Evolutionary conservation across 2,797 vertebrate species (phyloP).

Genomic region (Sebastes hubbsi): DNA sequence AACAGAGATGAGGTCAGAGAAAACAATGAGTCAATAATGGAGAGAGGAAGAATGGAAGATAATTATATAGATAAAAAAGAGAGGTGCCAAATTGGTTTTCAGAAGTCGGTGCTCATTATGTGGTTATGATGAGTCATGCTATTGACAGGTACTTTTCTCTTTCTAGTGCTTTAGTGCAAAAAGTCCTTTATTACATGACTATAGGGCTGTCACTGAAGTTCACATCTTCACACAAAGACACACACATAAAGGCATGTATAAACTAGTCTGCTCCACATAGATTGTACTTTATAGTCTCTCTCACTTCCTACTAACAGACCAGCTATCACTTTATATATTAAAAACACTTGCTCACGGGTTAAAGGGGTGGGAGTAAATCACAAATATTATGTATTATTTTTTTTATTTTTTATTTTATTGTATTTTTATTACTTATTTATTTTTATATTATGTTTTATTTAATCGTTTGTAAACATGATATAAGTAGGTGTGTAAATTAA

Average conservation of each 20-base stretch:
- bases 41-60: slow-evolving; percentile 17
- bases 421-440: too few species aligned
- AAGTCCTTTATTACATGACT: slow-evolving; percentile 21
- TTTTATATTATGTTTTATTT: too few species aligned
- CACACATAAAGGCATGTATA: neutral
- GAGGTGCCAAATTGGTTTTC: slow-evolving; percentile 26
- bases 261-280: neutral
- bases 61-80: slow-evolving; percentile 26
- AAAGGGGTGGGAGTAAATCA: too few species aligned
- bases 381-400: too few species aligned
- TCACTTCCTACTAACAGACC: neutral
- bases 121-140: slow-evolving; percentile 46
- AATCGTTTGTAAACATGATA: too few species aligned
- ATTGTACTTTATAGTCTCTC: neutral
- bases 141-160: slow-evolving; percentile 37
- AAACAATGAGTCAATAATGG: slow-evolving; percentile 52
- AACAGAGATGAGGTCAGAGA: slow-evolving; percentile 33
- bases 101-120: slow-evolving; percentile 34
- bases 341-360: too few species aligned
- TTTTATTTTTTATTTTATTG: too few species aligned
- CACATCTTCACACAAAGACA: slow-evolving; percentile 1
- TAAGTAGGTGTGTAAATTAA: too few species aligned
- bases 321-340: neutral
- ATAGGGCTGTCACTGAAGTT: neutral
- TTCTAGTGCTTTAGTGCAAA: neutral